Percentiles rank a stretch among this genome's conserved stretches.
Evolutionary conservation across 2,113 vertebrate species (phyloP).

Genomic region (Planiliza haematocheilus): DNA sequence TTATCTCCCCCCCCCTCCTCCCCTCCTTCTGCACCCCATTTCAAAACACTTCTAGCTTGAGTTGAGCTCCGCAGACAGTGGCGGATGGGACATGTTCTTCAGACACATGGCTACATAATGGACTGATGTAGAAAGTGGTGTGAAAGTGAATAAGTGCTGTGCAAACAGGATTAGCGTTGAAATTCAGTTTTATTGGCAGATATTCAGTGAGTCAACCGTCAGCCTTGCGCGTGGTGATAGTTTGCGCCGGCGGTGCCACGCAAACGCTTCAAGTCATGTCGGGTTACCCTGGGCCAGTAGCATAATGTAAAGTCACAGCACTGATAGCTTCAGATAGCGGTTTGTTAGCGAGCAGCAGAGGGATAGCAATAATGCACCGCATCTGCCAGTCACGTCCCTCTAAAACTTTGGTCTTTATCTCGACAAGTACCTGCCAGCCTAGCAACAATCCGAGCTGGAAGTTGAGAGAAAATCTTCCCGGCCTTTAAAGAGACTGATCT

Average conservation of each 20-base stretch:
- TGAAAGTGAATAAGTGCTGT: constrained; percentile 70
- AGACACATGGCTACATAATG: constrained; percentile 62
- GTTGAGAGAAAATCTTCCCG: constrained; percentile 2
- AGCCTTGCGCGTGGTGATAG: constrained; percentile 39
- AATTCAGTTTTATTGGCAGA: constrained; percentile 68
- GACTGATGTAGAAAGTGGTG: constrained; percentile 62
- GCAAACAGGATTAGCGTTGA: constrained; percentile 64
- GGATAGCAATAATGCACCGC: constrained; percentile 1
- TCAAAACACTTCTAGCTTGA: constrained; percentile 70
- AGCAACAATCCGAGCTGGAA: background rate
- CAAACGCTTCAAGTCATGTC: constrained; percentile 54
- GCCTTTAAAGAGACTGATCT: background rate
- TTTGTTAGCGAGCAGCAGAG: constrained; percentile 19
- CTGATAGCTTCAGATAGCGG: constrained; percentile 32
- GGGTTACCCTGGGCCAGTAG: constrained; percentile 44
- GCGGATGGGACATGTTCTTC: constrained; percentile 68
- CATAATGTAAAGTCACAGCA: constrained; percentile 41
- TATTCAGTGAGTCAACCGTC: constrained; percentile 56
- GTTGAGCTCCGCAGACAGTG: constrained; percentile 65
- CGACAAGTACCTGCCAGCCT: background rate
- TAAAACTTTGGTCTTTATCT: background rate
- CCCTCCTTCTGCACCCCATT: constrained; percentile 53
- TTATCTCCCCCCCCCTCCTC: constrained; percentile 62
- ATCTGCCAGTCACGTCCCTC: background rate
- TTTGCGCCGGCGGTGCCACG: constrained; percentile 29